These are phyloP conservation scores for Erpobdella octoculata DNA, from an alignment of 2,888 invertebrate species.

Conservation along the genomic window DNA sequence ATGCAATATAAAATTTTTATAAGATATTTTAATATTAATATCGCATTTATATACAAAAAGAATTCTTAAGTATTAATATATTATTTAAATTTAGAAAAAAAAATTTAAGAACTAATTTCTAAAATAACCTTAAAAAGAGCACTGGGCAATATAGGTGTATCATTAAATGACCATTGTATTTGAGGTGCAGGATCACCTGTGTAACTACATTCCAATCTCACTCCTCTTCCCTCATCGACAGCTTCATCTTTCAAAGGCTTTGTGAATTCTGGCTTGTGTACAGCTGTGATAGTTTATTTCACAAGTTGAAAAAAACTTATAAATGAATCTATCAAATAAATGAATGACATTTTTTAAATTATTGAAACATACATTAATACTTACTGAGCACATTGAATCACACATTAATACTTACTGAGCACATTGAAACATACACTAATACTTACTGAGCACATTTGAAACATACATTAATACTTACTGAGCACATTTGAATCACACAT, in stretches of 20 bases:
- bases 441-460: conserved; percentile 58
- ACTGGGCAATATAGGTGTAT: conserved; percentile 46
- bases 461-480: not conserved
- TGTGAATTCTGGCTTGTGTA: conserved; percentile 52
- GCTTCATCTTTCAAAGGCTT: conserved; percentile 44
- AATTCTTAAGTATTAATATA: not conserved
- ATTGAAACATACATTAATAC: not conserved
- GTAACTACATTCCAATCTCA: conserved; percentile 46
- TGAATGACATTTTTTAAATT: no score
- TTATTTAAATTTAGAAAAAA: not conserved
- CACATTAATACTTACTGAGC: no score
- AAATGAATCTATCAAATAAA: no score
- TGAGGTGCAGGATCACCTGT: conserved; percentile 51
- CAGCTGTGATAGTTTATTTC: conserved; percentile 57
- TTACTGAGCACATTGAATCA: no score
- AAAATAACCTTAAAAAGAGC: conserved; percentile 40
- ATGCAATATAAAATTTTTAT: not conserved
- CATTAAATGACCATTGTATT: conserved; percentile 53
- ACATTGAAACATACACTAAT: no score
- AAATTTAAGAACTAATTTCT: not conserved
- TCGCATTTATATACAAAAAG: not conserved
- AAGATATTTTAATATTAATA: no score
- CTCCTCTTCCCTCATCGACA: conserved; percentile 46
- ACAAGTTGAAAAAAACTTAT: no score
- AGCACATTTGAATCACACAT: not conserved